Evolutionary conservation across 1,140 invertebrate genomes (phyloP).

Genomic region (Aphaenogaster rudis): DNA sequence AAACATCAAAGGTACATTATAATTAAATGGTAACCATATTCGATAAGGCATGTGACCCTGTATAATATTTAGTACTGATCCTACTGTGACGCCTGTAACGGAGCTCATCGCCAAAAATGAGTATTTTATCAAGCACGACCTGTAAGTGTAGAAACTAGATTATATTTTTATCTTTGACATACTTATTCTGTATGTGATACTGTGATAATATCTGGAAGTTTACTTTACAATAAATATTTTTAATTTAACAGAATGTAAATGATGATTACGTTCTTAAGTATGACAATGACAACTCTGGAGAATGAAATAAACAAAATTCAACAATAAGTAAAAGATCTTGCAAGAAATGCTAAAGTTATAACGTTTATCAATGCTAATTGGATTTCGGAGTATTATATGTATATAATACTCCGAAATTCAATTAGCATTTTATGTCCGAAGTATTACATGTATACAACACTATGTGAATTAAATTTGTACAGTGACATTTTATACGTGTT

Average conservation of each 20-base stretch:
- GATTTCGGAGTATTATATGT: not conserved
- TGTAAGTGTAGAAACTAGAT: not conserved
- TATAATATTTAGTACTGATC: slow-evolving; percentile 1
- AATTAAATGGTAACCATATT: slow-evolving; percentile 62
- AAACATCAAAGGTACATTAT: not conserved
- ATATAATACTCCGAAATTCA: no score
- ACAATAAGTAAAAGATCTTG: not conserved
- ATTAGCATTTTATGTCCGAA: no score
- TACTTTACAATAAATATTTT: not conserved
- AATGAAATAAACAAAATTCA: not conserved
- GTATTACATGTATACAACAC: no score
- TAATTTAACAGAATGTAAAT: not conserved
- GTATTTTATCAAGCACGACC: slow-evolving; percentile 14
- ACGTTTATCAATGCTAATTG: not conserved
- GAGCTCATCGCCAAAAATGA: not conserved
- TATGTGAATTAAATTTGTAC: no score
- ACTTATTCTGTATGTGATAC: no score
- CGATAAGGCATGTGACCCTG: slow-evolving; percentile 8
- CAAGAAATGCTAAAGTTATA: not conserved
- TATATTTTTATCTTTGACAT: not conserved
- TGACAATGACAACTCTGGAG: not conserved
- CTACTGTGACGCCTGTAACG: not conserved
- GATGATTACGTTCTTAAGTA: not conserved
- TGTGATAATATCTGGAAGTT: not conserved
- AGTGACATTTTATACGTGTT: no score